phyloP scores from a whole-genome alignment of 2,113 vertebrate genomes.

The Bubo scandiacus region DNA sequence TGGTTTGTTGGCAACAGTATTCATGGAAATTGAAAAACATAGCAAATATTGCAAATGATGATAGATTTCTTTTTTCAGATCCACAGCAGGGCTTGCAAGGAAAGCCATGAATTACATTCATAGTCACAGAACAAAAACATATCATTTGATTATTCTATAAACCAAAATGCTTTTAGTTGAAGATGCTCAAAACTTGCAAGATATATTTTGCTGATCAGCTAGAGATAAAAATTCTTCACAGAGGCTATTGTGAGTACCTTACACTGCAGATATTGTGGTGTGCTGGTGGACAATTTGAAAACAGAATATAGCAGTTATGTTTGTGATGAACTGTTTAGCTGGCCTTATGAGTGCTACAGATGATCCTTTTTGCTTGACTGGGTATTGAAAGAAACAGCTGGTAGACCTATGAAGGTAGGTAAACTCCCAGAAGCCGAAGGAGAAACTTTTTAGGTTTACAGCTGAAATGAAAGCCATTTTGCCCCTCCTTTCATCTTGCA shows the following conservation, averaged over 20 bases:
- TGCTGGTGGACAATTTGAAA: neutral
- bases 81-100: neutral
- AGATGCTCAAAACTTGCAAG: neutral
- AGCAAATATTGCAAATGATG: neutral
- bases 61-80: neutral
- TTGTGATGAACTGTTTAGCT: neutral
- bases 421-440: neutral
- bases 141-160: neutral
- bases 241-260: neutral
- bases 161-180: constrained; percentile 6
- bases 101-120: constrained; percentile 11
- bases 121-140: neutral
- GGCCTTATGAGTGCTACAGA: neutral
- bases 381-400: neutral
- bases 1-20: neutral
- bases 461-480: neutral
- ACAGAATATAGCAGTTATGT: neutral
- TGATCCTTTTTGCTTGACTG: neutral
- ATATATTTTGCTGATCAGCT: neutral
- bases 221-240: neutral
- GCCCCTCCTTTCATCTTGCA: neutral
- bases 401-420: neutral
- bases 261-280: neutral
- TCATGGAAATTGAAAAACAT: neutral
- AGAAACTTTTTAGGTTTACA: neutral